Base-by-base conservation (phyloP, 2,113 vertebrate genomes). In the Sylvilagus bachmani region DNA sequence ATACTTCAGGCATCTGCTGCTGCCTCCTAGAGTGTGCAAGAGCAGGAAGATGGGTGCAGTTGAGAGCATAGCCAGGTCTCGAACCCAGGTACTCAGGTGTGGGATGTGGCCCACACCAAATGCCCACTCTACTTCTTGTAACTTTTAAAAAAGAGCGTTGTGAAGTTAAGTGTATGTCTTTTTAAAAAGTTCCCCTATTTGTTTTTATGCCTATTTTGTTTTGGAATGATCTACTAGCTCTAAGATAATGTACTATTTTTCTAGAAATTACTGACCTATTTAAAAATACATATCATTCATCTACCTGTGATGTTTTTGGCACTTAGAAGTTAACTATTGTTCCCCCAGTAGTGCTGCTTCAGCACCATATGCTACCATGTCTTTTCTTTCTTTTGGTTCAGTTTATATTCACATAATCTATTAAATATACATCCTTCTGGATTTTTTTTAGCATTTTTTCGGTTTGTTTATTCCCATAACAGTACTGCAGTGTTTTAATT, bases 121-220 rank as follows among this genome's bases (percentile, higher is more conserved):
- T 58, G 55, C 55, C 55, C 55, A 58, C 55, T 58, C 55, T 14
- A 58, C 55, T 58, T 17, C 73, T 64, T 90, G 2, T 55, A 58
- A 53, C 51, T 64, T 85, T 81, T n/a, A 16, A 58, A 86, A 88
- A 77, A 51, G 27, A 79, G 93, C 90, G 84, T 36, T 88, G 17
- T 61, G 36, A 83, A 53, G 17, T 73, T 83, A 79, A 73, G 90
- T 53, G 51, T 81, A 25, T 61, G 3, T 24, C 5, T 36, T 89
- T 86, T 64, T 1, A 53, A 92, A 86, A 90, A 44, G 69, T 10
- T 2, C 55, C 82, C 70, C 9, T 67, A 22, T 78, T 49, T 90
- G 51, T 78, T 92, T 91, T 82, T 88, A 77, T 24, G 21, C 58
- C 55, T 21, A 17, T 17, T 58, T 58, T 4, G 14, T 58, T 58